phyloP scores from a whole-genome alignment of 2,797 vertebrate genomes.

The Sternarchorhynchus goeldii region DNA sequence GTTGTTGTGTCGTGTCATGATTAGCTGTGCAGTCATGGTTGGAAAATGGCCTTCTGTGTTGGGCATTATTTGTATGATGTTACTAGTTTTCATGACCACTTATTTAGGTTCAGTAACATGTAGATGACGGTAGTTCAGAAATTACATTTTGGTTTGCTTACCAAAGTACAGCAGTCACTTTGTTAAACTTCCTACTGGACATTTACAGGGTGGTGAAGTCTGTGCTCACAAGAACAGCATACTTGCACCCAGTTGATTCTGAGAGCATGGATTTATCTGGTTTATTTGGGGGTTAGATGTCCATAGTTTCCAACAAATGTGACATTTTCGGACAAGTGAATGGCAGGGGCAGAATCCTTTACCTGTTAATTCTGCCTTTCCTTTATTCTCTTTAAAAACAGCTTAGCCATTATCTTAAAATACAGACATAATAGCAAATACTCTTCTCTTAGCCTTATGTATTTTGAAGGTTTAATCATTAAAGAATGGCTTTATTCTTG shows the following conservation, averaged over 20 bases:
- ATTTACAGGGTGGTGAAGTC: not conserved
- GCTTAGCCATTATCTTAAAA: not conserved
- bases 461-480: slow-evolving; percentile 71
- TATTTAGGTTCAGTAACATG: not conserved
- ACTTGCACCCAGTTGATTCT: not conserved
- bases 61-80: not conserved
- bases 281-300: not conserved
- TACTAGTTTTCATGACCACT: not conserved
- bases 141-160: too few relatives aligned
- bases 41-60: not conserved
- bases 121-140: too few relatives aligned
- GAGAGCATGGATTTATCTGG: too few relatives aligned
- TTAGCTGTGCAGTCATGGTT: not conserved
- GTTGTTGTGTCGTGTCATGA: not conserved
- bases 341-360: too few relatives aligned
- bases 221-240: not conserved
- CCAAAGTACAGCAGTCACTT: too few relatives aligned
- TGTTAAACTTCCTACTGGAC: too few relatives aligned
- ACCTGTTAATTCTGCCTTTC: too few relatives aligned
- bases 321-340: not conserved
- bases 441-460: not conserved
- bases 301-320: not conserved
- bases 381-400: not conserved
- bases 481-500: slow-evolving; percentile 70
- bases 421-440: not conserved